Conservation (phyloP, 1,140 invertebrate genomes). For the Ectropis grisescens region DNA sequence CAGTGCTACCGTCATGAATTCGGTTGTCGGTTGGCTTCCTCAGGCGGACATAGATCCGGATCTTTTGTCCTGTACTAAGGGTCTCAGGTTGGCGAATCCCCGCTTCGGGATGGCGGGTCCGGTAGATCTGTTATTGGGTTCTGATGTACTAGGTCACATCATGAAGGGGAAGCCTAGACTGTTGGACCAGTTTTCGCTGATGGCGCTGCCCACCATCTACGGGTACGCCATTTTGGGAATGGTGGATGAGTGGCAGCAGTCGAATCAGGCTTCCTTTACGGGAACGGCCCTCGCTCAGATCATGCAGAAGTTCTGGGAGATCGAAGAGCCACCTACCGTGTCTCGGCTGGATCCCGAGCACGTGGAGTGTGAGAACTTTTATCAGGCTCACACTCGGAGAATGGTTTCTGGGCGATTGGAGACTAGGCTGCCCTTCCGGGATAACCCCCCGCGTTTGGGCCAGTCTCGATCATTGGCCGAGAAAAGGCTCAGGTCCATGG, state of each 20-base stretch:
- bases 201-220: neutral
- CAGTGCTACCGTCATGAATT: neutral
- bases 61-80: neutral
- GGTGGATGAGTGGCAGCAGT: neutral
- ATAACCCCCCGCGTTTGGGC: neutral
- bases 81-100: neutral
- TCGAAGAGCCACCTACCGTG: neutral
- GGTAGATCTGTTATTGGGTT: neutral
- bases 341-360: neutral
- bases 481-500: conserved; percentile 4
- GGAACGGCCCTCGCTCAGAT: neutral
- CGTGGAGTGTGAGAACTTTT: neutral
- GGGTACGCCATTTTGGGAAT: neutral
- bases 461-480: conserved; percentile 1
- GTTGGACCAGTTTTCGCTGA: neutral
- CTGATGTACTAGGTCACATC: neutral
- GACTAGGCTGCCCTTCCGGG: neutral
- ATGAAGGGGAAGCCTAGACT: neutral
- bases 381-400: neutral
- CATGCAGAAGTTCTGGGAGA: neutral
- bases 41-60: neutral
- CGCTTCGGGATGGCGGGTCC: neutral
- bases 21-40: neutral
- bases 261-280: neutral
- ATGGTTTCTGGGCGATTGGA: neutral